Base-by-base conservation (phyloP, 2,113 vertebrate genomes). In the Hylia prasina region DNA sequence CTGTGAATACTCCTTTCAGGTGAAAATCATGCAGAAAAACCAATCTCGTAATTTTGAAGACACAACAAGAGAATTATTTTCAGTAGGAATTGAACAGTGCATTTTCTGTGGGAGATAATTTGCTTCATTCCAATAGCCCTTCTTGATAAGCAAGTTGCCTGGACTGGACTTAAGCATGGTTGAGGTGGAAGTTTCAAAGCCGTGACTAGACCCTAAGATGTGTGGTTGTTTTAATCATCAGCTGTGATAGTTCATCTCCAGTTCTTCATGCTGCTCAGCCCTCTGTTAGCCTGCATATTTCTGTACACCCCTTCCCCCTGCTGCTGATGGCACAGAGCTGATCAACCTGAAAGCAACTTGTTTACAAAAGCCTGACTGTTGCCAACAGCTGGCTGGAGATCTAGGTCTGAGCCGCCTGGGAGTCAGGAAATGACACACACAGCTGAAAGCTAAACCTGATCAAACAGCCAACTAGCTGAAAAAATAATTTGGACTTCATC, bases 381-480 rank as follows among this genome's bases (percentile, higher is more conserved):
- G 91, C 93, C 89, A 86, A 63, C 54, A 91, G 70, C 88, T 93
- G 81, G 73, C 75, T 89, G 58, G 78, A 91, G 88, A 90, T 92
- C 94, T 93, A 93, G 88, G 30, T 51, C 85, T 92, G 90, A 95
- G 83, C 91, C 0, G 82, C 90, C 87, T 91, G 89, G 84, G 92
- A 95, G 92, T 15, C 95, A 97, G 97, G 97, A 97, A 97, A 94
- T 93, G 86, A 97, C 95, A 96, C 78, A 95, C 71, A 76, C 44
- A 80, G 50, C 93, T 95, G 70, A 95, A 96, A 96, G 90, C 86
- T 86, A 88, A 96, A 93, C 63, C 82, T 94, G 91, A 96, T 94
- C 86, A 92, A 94, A 93, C 80, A 79, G 72, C 65, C 82, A 96
- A 13, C 81, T 93, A 89, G 86, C 94, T 97, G 95, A 93, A 96